A percentile compares a stretch with the other conserved stretches of the same genome.
Conservation (phyloP, 2,888 invertebrate genomes). For the Altica lythri region DNA sequence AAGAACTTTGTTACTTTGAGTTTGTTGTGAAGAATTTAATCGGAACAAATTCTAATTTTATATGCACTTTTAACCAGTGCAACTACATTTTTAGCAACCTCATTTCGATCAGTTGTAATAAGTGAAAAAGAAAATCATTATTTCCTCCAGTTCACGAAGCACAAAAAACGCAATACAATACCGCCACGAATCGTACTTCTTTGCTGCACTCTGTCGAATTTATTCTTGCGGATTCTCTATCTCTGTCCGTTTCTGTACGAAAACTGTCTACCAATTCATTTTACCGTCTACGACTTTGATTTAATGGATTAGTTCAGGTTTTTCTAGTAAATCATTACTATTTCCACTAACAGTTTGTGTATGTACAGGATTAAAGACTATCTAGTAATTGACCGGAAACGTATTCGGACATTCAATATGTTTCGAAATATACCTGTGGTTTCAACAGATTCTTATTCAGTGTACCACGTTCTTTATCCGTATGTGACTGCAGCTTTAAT, state of each 20-base stretch:
- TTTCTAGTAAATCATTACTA: not conserved
- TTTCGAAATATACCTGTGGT: too few species aligned
- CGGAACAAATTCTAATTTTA: too few species aligned
- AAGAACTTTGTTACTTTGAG: too few species aligned
- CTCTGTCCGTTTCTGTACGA: not conserved
- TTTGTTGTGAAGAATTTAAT: too few species aligned
- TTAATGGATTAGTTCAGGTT: conserved; percentile 8
- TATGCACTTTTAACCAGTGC: too few species aligned
- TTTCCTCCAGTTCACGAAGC: conserved; percentile 10
- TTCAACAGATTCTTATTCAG: too few species aligned
- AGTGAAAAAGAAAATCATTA: conserved; percentile 22
- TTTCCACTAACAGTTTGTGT: not conserved
- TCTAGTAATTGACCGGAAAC: too few species aligned
- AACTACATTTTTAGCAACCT: conserved; percentile 7
- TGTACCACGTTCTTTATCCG: too few species aligned
- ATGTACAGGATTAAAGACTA: too few species aligned
- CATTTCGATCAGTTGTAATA: conserved; percentile 15
- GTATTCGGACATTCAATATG: too few species aligned
- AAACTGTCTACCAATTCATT: not conserved
- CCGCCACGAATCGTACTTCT: conserved; percentile 14
- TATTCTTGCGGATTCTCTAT: not conserved
- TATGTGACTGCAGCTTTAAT: too few species aligned
- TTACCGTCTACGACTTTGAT: conserved; percentile 6
- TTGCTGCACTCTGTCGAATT: conserved; percentile 4
- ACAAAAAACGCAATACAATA: conserved; percentile 18